These are phyloP conservation scores for Macrobrachium nipponense DNA, from an alignment of 1,140 invertebrate species.

Conservation along the genomic window DNA sequence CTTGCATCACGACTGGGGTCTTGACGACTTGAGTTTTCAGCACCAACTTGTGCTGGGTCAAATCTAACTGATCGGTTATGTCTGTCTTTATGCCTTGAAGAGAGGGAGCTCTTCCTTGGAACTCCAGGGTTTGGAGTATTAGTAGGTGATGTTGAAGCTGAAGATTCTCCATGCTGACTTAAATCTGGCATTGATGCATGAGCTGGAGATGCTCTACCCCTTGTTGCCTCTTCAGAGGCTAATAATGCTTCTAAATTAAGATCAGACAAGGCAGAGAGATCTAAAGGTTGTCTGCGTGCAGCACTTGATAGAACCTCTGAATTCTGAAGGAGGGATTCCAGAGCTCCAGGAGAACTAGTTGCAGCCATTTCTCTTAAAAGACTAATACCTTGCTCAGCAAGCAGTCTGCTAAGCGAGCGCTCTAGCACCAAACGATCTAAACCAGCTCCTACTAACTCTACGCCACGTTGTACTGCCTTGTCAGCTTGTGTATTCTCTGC, in stretches of 20 bases:
- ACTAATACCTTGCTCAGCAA: constrained; percentile 69
- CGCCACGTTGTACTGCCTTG: constrained; percentile 65
- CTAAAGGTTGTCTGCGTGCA: constrained; percentile 72
- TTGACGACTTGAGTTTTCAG: constrained; percentile 28
- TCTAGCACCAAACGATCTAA: constrained; percentile 74
- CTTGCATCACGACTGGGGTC: constrained; percentile 16
- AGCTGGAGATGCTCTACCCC: constrained; percentile 53
- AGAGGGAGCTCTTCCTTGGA: constrained; percentile 57
- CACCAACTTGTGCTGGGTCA: constrained; percentile 64
- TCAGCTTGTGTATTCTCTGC: constrained; percentile 28
- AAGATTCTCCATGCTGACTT: constrained; percentile 66
- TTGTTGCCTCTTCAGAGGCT: constrained; percentile 56
- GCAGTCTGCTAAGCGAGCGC: constrained; percentile 73
- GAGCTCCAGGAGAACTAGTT: constrained; percentile 50
- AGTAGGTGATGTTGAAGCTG: constrained; percentile 62
- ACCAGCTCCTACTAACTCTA: constrained; percentile 52
- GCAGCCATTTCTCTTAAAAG: constrained; percentile 63
- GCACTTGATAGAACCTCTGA: constrained; percentile 57
- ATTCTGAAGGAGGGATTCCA: constrained; percentile 71
- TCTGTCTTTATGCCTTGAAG: constrained; percentile 59
- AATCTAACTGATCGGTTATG: constrained; percentile 65
- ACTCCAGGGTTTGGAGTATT: constrained; percentile 45
- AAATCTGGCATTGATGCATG: constrained; percentile 78
- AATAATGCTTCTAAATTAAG: constrained; percentile 69
- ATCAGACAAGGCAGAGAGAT: constrained; percentile 70